A percentile compares a stretch with the other conserved stretches of the same genome.
These are phyloP conservation scores for Drosophila lutescens DNA, from an alignment of 2,888 invertebrate genomes.

Conservation along the genomic window DNA sequence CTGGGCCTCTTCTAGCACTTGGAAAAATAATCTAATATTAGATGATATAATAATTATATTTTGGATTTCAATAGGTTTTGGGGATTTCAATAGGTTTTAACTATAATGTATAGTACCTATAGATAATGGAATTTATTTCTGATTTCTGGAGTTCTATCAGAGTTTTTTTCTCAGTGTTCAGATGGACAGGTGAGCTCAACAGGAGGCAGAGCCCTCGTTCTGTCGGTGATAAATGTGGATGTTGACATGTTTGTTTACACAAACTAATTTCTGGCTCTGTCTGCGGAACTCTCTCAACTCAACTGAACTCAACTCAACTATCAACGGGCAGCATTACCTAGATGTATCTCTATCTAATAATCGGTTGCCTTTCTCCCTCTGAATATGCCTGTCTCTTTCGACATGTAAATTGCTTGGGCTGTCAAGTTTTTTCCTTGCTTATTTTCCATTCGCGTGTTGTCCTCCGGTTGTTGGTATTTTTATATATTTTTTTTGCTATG, in stretches of 20 bases:
- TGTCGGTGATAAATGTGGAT: slow-evolving; percentile 56
- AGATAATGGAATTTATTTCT: no score
- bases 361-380: slow-evolving; percentile 17
- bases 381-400: slow-evolving; percentile 44
- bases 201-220: slow-evolving; percentile 15
- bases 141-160: no score
- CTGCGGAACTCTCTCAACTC: slow-evolving; percentile 23
- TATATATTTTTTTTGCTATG: slow-evolving; percentile 8
- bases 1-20: neutral
- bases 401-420: slow-evolving; percentile 46
- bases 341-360: slow-evolving; percentile 50
- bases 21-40: neutral
- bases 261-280: slow-evolving; percentile 63
- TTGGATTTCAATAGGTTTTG: no score
- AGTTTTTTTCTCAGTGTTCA: slow-evolving; percentile 7
- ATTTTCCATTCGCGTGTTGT: slow-evolving; percentile 61
- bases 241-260: slow-evolving; percentile 77
- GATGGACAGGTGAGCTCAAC: slow-evolving; percentile 28
- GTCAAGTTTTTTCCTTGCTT: slow-evolving; percentile 46
- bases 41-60: no score
- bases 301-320: no score
- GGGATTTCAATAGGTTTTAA: no score
- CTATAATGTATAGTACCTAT: no score
- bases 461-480: slow-evolving; percentile 3
- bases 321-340: slow-evolving; percentile 33